Base-by-base conservation (phyloP, 2,113 vertebrate genomes). In the Passer montanus region DNA sequence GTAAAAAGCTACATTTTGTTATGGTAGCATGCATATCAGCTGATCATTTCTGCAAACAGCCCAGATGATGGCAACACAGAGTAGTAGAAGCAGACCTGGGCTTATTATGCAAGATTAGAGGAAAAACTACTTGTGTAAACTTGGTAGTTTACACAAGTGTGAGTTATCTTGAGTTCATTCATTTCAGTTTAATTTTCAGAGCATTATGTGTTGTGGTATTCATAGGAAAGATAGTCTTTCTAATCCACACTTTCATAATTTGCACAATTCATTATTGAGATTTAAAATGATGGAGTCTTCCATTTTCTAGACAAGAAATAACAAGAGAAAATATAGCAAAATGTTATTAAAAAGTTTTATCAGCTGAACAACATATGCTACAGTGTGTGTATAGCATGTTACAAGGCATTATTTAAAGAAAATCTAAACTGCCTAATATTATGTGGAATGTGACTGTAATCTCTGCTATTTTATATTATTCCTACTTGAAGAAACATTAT, bases 151-250 rank as follows among this genome's bases (percentile, higher is more conserved):
- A 27, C 58, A 60, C 24, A 60, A 60, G 24, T 60, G 17, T 1
- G 2, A 75, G 19, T 46, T 77, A 41, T 83, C 93, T 83, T 17
- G 14, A 70, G 33, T 68, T 70, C 56, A 59, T 89, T 90, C 35
- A 93, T 86, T 94, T 90, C 56, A 79, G 35, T 47, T 97, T 90
- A 69, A 80, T 95, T 93, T 94, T 86, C 69, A 81, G 17, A 84
- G 47, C 49, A 73, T 73, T 90, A 35, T 43, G 24, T 73, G 20
- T 92, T 83, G 30, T 56, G 7, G 22, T 76, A 30, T 50, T 76
- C 67, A 35, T 43, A 53, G 13, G 37, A 88, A 94, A 84, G 44
- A 31, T 11, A 86, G 47, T 66, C 18, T 59, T 66, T 94, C 13
- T 88, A 58, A 78, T 89, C 49, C 26, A 30, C 37, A 4, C 26